Evolutionary conservation across 2,888 invertebrate species (phyloP), one percentile per base, ranked within the genome.

Genomic region (Calliopum simillimum): DNA sequence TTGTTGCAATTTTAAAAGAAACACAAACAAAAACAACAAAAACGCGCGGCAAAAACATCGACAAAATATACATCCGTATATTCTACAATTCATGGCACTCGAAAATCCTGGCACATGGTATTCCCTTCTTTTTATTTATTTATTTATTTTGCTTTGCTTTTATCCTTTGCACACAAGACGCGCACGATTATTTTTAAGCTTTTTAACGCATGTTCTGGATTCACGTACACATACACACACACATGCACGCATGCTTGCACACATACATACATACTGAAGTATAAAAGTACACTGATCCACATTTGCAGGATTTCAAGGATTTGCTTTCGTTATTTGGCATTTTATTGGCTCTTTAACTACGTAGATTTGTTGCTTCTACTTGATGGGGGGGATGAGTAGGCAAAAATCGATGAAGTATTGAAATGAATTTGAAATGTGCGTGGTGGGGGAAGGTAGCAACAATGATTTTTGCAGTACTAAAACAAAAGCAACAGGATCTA

Each of bases 161-260:
- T n/a, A 23, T 44, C 33, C n/a, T 13, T 25, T 12, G 5, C 55
- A 55, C 23, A 55, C n/a, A 33, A 33, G 33, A 33, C 33, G 33
- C 44, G 43, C 44, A 23, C 43, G 51, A 53, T 43, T 51, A 53
- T 53, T 33, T 65, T 53, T 53, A 43, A 65, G 53, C 43, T 65
- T 65, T 53, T 65, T 65, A 53, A 65, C 64, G 64, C 64, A 65
- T 65, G 65, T 65, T 65, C 55, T 19, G 55, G 43, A 55, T 55
- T 21, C 55, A 21, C 16, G 19, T 53, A 19, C 56, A 19, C 43
- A 55, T 33, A 56, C 25, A 25, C 19, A 23, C 53, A 53, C 23
- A 53, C 53, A 53, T 13, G 12, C 53, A 53, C 53, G 13, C 53
- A 53, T 21, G 12, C 12, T 16, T 4, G 12, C 16, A 14, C 16